Conservation (phyloP, 2,888 invertebrate genomes). For the Hemistola chrysoprasaria region DNA sequence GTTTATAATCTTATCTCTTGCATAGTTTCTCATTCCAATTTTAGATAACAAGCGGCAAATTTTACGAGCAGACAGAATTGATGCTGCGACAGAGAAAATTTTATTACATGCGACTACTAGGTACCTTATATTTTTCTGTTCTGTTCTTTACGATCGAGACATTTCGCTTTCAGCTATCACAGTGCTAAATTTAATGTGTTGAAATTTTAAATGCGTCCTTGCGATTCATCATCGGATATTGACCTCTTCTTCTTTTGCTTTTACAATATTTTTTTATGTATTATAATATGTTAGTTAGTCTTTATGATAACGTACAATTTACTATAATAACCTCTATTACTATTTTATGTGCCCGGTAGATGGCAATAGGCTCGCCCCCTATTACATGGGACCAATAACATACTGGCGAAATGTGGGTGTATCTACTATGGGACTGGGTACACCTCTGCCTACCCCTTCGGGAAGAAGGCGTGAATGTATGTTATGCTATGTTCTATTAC, state of each 20-base stretch:
- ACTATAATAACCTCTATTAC: too few relatives aligned
- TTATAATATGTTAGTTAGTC: neutral
- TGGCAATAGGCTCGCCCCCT: too few relatives aligned
- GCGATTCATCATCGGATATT: slow-evolving; percentile 19
- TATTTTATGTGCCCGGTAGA: too few relatives aligned
- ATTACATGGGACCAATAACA: too few relatives aligned
- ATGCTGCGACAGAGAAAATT: slow-evolving; percentile 38
- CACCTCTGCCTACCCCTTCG: too few relatives aligned
- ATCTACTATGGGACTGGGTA: too few relatives aligned
- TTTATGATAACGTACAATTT: too few relatives aligned
- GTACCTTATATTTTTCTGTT: slow-evolving; percentile 39
- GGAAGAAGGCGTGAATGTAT: too few relatives aligned
- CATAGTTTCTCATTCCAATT: slow-evolving; percentile 37
- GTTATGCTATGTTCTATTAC: too few relatives aligned
- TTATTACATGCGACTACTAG: slow-evolving; percentile 29
- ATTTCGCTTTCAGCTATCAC: slow-evolving; percentile 23
- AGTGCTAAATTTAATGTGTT: slow-evolving; percentile 22
- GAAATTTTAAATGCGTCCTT: slow-evolving; percentile 20
- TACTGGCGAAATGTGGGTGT: too few relatives aligned
- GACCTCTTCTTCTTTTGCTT: slow-evolving; percentile 16
- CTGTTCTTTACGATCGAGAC: slow-evolving; percentile 29
- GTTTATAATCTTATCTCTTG: too few relatives aligned
- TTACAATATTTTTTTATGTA: neutral
- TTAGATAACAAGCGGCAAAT: slow-evolving; percentile 56
- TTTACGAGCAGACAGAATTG: slow-evolving; percentile 58